phyloP scores from a whole-genome alignment of 1,140 invertebrate species.

The Archivesica marissinica region DNA sequence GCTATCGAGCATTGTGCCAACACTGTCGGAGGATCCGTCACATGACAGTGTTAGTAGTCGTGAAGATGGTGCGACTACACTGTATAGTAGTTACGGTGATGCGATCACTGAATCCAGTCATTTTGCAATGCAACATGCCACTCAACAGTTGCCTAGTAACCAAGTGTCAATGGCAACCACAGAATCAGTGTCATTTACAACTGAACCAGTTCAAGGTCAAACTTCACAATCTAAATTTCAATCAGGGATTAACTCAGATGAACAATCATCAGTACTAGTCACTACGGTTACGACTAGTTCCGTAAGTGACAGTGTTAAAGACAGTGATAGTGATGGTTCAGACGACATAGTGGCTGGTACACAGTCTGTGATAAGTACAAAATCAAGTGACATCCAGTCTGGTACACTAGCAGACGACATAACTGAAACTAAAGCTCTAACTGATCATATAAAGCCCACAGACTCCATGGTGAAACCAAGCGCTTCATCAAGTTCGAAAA shows the following conservation, averaged over 20 bases:
- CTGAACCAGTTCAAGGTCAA: not conserved
- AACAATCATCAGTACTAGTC: not conserved
- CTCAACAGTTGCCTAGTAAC: conserved; percentile 20
- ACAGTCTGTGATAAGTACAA: not conserved
- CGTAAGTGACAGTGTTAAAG: not conserved
- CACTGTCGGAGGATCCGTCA: not conserved
- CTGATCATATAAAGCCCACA: not conserved
- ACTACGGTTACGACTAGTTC: no score
- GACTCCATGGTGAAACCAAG: not conserved
- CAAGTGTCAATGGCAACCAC: conserved; percentile 41
- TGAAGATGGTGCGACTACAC: not conserved
- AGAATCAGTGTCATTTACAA: conserved; percentile 4
- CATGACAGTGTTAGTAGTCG: not conserved
- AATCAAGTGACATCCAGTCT: not conserved
- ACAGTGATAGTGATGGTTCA: not conserved
- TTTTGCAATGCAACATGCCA: conserved; percentile 60
- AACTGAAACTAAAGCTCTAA: not conserved
- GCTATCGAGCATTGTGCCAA: not conserved
- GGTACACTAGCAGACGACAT: not conserved
- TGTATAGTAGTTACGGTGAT: conserved; percentile 23
- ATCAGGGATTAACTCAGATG: conserved; percentile 21
- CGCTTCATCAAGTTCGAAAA: not conserved
- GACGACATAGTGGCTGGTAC: not conserved
- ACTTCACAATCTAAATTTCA: not conserved
- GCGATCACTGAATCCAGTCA: conserved; percentile 14